Conservation (phyloP, 2,888 invertebrate species). For the Acleris cristana region DNA sequence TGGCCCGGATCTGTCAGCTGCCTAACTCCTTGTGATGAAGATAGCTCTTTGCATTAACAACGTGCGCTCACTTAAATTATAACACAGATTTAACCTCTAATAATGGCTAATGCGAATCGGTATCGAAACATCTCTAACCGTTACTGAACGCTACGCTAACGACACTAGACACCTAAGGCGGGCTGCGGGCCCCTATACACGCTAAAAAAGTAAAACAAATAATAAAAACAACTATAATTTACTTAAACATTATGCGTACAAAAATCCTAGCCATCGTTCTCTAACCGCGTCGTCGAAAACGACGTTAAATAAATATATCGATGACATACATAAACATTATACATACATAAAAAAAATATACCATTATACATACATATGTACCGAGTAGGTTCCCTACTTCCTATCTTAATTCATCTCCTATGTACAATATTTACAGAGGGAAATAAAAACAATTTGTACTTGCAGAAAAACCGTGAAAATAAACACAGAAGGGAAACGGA, state of each 20-base stretch:
- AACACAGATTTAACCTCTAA: slow-evolving; percentile 68
- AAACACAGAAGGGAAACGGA: slow-evolving; percentile 66
- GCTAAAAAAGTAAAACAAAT: slow-evolving; percentile 69
- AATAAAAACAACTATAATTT: slow-evolving; percentile 82
- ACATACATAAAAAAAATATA: slow-evolving; percentile 76
- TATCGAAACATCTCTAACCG: slow-evolving; percentile 58
- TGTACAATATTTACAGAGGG: slow-evolving; percentile 83
- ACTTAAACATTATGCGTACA: slow-evolving; percentile 82
- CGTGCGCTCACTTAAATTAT: slow-evolving; percentile 57
- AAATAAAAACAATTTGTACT: slow-evolving; percentile 85
- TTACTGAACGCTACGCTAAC: slow-evolving; percentile 65
- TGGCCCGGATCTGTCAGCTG: slow-evolving; percentile 24
- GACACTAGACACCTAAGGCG: slow-evolving; percentile 59
- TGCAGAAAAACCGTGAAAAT: slow-evolving; percentile 80
- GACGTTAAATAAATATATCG: slow-evolving; percentile 76
- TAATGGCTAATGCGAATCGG: slow-evolving; percentile 62
- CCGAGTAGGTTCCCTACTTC: slow-evolving; percentile 64
- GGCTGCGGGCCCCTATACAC: slow-evolving; percentile 58
- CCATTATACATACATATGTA: slow-evolving; percentile 70
- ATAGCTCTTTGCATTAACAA: slow-evolving; percentile 43
- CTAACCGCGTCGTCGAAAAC: slow-evolving; percentile 67
- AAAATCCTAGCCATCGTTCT: slow-evolving; percentile 71
- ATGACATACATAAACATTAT: slow-evolving; percentile 77
- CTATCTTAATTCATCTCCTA: slow-evolving; percentile 67
- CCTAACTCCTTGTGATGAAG: slow-evolving; percentile 52